Evolutionary conservation across 2,888 invertebrate species (phyloP).

Genomic region (Agapostemon virescens): DNA sequence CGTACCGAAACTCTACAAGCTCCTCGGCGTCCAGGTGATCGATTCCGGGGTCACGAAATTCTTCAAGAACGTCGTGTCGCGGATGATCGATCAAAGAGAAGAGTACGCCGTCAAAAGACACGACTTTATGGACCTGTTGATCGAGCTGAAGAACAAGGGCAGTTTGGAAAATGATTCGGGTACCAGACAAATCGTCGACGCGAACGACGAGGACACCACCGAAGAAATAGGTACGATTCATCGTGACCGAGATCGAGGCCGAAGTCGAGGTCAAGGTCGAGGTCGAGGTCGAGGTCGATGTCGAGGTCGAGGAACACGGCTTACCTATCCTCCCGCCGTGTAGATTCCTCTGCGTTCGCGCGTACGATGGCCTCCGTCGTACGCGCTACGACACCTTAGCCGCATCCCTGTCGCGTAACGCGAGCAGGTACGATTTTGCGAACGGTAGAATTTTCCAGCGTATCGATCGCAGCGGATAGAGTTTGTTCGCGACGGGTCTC

Average conservation of each 20-base stretch:
- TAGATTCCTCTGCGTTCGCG: background rate
- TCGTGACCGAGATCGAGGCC: background rate
- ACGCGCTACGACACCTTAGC: too few relatives aligned
- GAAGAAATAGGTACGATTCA: conserved; percentile 70
- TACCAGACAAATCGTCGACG: conserved; percentile 39
- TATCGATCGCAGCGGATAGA: conserved; percentile 47
- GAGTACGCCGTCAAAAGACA: conserved; percentile 71
- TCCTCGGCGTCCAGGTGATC: conserved; percentile 72
- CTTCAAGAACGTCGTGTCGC: conserved; percentile 76
- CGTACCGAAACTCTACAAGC: conserved; percentile 72
- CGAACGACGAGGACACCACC: conserved; percentile 59
- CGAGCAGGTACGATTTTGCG: background rate
- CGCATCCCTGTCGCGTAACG: too few relatives aligned
- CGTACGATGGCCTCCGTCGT: too few relatives aligned
- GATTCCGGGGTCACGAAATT: conserved; percentile 74
- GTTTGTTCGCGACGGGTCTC: conserved; percentile 4
- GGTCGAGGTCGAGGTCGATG: background rate
- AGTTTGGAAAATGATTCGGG: conserved; percentile 64
- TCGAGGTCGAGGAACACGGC: background rate
- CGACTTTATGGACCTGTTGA: conserved; percentile 79
- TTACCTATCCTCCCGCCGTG: background rate
- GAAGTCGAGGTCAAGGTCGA: background rate
- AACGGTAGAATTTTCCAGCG: conserved; percentile 12
- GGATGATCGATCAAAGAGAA: conserved; percentile 76
- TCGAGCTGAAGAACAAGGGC: conserved; percentile 77